phyloP scores from a whole-genome alignment of 2,797 vertebrate genomes.

The Gila robusta region DNA sequence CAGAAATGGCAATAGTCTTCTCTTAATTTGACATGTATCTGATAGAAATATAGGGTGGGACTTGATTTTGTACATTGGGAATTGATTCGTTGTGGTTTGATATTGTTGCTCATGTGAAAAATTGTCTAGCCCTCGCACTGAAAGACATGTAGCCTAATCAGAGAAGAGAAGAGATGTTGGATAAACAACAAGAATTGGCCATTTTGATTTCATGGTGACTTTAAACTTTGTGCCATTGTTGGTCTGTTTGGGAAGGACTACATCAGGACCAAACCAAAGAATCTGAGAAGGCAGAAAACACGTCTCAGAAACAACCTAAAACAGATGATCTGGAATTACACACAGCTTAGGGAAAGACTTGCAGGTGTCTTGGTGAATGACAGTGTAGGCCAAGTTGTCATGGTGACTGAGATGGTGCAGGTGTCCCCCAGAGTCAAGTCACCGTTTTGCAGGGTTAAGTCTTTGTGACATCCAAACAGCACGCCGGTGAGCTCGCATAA shows the following conservation, averaged over 20 bases:
- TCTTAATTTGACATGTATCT: not conserved
- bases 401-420: slow-evolving; percentile 65
- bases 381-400: slow-evolving; percentile 62
- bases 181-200: not conserved
- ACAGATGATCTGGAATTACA: slow-evolving; percentile 32
- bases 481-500: slow-evolving; percentile 52
- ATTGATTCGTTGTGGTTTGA: not conserved
- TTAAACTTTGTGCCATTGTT: not conserved
- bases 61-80: not conserved
- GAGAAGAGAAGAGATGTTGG: not conserved
- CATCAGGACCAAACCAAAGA: slow-evolving; percentile 1
- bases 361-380: slow-evolving; percentile 65
- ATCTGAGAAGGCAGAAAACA: not conserved
- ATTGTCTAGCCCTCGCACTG: not conserved
- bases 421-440: slow-evolving; percentile 65
- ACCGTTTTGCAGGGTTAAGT: slow-evolving; percentile 66
- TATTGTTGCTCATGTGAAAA: not conserved
- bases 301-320: slow-evolving; percentile 4
- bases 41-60: not conserved
- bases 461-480: slow-evolving; percentile 68
- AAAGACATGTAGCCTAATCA: not conserved
- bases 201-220: not conserved
- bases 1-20: not conserved
- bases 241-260: not conserved
- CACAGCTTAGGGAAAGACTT: slow-evolving; percentile 33